Conservation (phyloP, 2,888 invertebrate genomes). For the Caenorhabditis japonica region DNA sequence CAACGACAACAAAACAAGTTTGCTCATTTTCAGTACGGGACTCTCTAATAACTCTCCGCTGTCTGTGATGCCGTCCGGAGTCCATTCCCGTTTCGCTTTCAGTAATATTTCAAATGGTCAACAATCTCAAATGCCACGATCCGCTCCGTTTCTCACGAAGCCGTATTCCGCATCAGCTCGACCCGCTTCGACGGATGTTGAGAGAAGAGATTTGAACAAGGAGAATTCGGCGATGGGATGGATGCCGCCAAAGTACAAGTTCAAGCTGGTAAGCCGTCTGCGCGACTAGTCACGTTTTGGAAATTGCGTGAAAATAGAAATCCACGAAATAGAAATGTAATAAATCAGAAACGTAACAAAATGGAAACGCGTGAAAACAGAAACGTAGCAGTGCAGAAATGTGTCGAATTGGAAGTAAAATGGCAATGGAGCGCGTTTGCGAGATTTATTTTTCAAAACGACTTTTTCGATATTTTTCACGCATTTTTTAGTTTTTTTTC, state of each 20-base stretch:
- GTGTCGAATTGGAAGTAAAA: no score
- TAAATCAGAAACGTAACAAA: no score
- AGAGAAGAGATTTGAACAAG: conserved; percentile 14
- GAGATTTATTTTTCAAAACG: no score
- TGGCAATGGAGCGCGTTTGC: no score
- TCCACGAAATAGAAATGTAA: no score
- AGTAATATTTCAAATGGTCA: conserved; percentile 34
- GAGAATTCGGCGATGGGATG: conserved; percentile 13
- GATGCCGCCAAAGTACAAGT: conserved; percentile 10
- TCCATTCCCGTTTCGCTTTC: conserved; percentile 32
- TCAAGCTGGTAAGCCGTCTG: conserved; percentile 30
- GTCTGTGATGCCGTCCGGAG: conserved; percentile 20
- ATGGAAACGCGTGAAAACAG: no score
- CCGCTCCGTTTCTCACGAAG: conserved; percentile 37
- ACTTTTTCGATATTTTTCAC: no score
- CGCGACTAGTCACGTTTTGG: no score
- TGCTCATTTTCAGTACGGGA: neutral
- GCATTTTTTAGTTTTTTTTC: no score
- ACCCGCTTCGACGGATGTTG: conserved; percentile 1
- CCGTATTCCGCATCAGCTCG: conserved; percentile 4
- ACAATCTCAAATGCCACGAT: conserved; percentile 29
- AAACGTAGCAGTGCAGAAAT: no score
- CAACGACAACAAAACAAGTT: neutral
- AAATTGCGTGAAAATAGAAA: no score
- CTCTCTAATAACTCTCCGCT: conserved; percentile 31